Base-by-base conservation (phyloP, 37 sponge, comb jelly and placozoan genomes). In the Diacarnus erythraeanus region DNA sequence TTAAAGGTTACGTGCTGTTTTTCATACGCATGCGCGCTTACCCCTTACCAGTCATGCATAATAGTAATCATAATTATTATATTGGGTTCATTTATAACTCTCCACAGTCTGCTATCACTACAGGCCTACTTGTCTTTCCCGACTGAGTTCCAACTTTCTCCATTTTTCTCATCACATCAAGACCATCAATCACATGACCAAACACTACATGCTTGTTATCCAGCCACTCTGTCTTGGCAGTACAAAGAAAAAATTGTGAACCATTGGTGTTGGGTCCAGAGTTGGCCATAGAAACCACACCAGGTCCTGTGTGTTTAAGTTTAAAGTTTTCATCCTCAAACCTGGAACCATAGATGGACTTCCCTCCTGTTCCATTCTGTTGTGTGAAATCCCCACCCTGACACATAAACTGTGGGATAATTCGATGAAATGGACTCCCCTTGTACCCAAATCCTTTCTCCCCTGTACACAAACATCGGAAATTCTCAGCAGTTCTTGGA, bases 161-260 rank as follows among this genome's bases (percentile, higher is more conserved):
- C 93, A 97, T 94, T 38, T 88, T 84, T 29, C 88, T 64, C 31
- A 97, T 78, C 39, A 94, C 86, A 31, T 88, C 91, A 85, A 93
- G 90, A 6, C 98, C 98, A 38, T 96, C 91, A 22, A 72, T 38
- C 17, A 99, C 97, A 63, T 89, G 78, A 3, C 99, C 99, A 90
- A 99, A 99, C 64, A 99, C 99, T 1, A 99, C 99, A 77, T 99
- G 99, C 84, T 98, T 98, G 31, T 91, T 92, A 83, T 97, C 95
- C 74, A 94, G 57, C 95, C 94, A 97, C 2, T 88, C 89, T 1
- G 95, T 88, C 71, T 91, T 94, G 26, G 84, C 95, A 6, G 77
- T 71, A 64, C 87, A 83, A 10, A 97, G 80, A 34, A 97, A 97
- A 69, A 97, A 97, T 69, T 97, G 97, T 31, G 95, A 97, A 5